Evolutionary conservation across 2,888 invertebrate genomes (phyloP).

Genomic region (Drosophila mimica): DNA sequence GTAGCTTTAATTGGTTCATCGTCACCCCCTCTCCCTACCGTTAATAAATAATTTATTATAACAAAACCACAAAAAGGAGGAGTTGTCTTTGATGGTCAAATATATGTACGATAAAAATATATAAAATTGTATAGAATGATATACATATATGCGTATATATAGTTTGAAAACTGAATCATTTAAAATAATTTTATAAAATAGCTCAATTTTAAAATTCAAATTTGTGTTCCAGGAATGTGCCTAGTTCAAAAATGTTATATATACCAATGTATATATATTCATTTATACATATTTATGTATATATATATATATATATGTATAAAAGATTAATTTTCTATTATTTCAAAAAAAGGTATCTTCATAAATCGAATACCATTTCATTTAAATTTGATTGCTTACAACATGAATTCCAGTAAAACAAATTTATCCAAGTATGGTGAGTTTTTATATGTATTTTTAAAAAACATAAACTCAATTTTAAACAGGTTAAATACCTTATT

Average conservation of each 20-base stretch:
- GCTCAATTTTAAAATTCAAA: neutral
- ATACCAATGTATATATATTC: neutral
- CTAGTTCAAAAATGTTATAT: neutral
- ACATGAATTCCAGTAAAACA: neutral
- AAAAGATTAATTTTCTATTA: neutral
- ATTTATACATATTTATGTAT: neutral
- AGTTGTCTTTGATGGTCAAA: neutral
- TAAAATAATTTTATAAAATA: neutral
- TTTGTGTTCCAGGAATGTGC: no score
- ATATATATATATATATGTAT: neutral
- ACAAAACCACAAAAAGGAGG: constrained; percentile 26
- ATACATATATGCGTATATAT: neutral
- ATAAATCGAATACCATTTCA: neutral
- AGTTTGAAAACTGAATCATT: neutral
- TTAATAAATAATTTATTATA: constrained; percentile 76
- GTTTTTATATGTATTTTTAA: neutral
- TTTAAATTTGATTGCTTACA: neutral
- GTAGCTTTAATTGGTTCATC: constrained; percentile 64
- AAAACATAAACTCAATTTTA: neutral
- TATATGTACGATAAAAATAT: no score
- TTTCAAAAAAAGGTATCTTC: neutral
- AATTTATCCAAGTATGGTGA: neutral
- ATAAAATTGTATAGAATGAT: neutral
- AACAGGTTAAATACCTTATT: neutral
- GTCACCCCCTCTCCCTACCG: constrained; percentile 39